Evolutionary conservation across 2,888 invertebrate genomes (phyloP), one percentile per base, ranked within the genome.

Genomic region (Cantharis lateralis): DNA sequence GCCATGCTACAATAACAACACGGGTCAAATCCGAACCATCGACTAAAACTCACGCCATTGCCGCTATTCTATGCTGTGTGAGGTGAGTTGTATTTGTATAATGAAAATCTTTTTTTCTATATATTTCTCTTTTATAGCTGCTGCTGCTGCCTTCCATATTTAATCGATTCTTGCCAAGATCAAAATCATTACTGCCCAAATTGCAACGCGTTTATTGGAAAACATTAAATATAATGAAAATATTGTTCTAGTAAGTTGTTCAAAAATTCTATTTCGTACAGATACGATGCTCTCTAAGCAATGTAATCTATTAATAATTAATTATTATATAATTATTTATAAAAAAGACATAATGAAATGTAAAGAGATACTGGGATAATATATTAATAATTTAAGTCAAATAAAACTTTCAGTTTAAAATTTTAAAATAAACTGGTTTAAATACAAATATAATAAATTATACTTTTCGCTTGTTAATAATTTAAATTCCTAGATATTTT

Each of bases 21-120:
- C 79, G 84, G 20, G 84, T 89, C 4, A 85, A 87, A 76, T 85
- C 85, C 1, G 87, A 88, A 80, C 81, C 89, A 1, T 88, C 87
- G 61, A 86, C 87, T 1, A 89, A 89, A 83, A 90, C 90, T 1
- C 90, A 90, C 81, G 74, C 90, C 10, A 87, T 89, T 71, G 90
- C 90, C 3, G 78, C 89, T 11, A 70, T 89, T 0, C 82, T 90
- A 7, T 90, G 89, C 75, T 24, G 89, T 11, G 81, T 89, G 62
- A 88, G 88, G 90, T 90, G 85, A 85, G 86, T 82, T 32, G 10
- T 4, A 32, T 32, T 32, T 32, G 3, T 4, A 32, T 32, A 32
- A 28, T 28, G 13, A 32, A 32, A 13, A 20, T 5, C 0, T 28
- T 28, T 32, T 32, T 4, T 5, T 48, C 1, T 0, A 48, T 48